These are phyloP conservation scores for Apostichopus californicus DNA, from an alignment of 35 echinoderm and acorn worm species.

Conservation along the genomic window DNA sequence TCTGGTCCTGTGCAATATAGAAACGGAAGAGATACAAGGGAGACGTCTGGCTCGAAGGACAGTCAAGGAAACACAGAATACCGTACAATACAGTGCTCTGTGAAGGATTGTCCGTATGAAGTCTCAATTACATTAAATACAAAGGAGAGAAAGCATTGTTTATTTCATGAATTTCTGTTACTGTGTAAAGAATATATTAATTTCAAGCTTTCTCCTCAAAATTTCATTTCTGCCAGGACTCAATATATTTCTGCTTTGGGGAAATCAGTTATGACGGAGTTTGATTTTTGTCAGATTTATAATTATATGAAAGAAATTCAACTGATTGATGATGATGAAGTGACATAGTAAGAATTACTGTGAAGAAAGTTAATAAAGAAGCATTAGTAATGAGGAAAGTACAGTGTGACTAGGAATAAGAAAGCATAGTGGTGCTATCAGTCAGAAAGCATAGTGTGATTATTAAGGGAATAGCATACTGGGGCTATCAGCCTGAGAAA, in stretches of 20 bases:
- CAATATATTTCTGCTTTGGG: neutral
- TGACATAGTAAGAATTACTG: neutral
- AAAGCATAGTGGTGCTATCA: neutral
- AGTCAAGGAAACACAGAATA: neutral
- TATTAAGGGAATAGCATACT: too few species aligned
- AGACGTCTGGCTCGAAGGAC: neutral
- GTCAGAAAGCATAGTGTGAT: too few species aligned
- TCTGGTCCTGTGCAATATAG: neutral
- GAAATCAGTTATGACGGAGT: neutral
- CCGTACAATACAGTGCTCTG: neutral
- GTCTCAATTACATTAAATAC: neutral
- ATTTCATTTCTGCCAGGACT: constrained; percentile 8
- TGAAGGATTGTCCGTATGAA: neutral
- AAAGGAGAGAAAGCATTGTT: neutral
- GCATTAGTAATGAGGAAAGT: too few species aligned
- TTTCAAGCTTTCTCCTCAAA: neutral
- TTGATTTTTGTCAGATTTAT: neutral
- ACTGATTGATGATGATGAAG: neutral
- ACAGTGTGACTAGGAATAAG: too few species aligned
- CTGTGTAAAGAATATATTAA: neutral
- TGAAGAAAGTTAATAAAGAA: too few species aligned
- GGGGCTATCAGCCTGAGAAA: too few species aligned
- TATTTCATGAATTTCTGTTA: neutral
- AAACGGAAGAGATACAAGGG: neutral
- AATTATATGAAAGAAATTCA: neutral